phyloP scores from a whole-genome alignment of 2,113 vertebrate species.

The Archilochus colubris region DNA sequence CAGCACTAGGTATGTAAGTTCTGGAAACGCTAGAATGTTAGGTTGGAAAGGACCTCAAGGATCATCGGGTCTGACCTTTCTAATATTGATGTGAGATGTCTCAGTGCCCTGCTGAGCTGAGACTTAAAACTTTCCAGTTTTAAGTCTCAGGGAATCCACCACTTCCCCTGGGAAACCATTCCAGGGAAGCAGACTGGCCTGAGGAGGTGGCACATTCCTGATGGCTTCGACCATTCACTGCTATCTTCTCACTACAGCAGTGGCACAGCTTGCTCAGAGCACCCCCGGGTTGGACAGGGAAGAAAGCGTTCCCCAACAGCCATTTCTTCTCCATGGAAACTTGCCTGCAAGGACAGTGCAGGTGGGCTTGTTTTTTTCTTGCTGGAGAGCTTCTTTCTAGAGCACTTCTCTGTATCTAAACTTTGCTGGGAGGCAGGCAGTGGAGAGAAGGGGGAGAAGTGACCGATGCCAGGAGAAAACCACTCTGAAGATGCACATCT shows the following conservation, averaged over 20 bases:
- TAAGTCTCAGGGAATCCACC: too few species aligned
- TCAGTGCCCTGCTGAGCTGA: too few species aligned
- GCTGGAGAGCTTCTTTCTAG: not conserved
- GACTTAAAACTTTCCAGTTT: too few species aligned
- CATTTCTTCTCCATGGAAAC: not conserved
- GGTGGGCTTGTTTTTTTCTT: not conserved
- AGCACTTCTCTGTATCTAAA: not conserved
- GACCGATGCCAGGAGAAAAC: not conserved
- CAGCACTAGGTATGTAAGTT: fast-evolving
- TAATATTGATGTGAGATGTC: too few species aligned
- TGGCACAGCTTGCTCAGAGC: not conserved
- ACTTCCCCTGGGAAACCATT: too few species aligned
- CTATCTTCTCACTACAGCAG: fast-evolving
- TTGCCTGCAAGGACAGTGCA: fast-evolving
- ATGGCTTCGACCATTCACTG: not conserved
- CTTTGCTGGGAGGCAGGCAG: not conserved
- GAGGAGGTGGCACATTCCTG: fast-evolving
- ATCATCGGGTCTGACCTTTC: too few species aligned
- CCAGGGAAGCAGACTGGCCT: too few species aligned
- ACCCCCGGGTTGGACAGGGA: not conserved
- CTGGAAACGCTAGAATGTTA: too few species aligned
- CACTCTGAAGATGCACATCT: not conserved
- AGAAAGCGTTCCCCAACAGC: not conserved
- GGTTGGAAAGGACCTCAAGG: too few species aligned
- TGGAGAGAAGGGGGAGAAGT: not conserved